These are phyloP conservation scores for Strigamia crassipes DNA, from an alignment of 2,888 invertebrate genomes.

Conservation along the genomic window DNA sequence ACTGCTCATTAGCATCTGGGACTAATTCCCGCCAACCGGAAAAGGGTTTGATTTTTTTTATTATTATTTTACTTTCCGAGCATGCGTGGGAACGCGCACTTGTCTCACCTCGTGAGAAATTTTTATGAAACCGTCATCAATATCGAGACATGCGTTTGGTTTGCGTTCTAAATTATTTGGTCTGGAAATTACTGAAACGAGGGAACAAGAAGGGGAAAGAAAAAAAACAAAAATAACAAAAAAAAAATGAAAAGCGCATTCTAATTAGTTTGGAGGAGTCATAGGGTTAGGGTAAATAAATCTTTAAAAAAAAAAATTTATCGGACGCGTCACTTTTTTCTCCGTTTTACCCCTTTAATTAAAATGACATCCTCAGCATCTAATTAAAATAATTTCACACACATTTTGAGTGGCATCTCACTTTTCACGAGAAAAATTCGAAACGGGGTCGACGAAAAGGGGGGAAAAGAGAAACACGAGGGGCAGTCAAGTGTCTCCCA, in stretches of 20 bases:
- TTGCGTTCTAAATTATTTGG: constrained; percentile 13
- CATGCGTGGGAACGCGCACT: constrained; percentile 38
- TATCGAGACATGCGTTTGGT: constrained; percentile 8
- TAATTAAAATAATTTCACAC: constrained; percentile 34
- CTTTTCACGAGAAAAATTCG: background rate
- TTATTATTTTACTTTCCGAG: constrained; percentile 26
- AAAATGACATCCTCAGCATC: constrained; percentile 26
- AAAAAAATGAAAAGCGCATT: background rate
- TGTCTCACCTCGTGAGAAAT: constrained; percentile 38
- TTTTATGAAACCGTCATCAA: constrained; percentile 10
- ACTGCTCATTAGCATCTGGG: constrained; percentile 42
- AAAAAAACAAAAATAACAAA: background rate
- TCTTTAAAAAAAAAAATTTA: background rate
- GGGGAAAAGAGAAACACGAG: constrained; percentile 34
- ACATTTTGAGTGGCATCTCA: constrained; percentile 34
- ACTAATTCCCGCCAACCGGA: constrained; percentile 42
- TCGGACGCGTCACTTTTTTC: constrained; percentile 23
- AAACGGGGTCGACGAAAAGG: constrained; percentile 7
- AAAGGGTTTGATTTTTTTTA: constrained; percentile 30
- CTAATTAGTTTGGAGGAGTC: constrained; percentile 26
- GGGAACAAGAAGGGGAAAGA: background rate
- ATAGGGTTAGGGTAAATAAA: background rate
- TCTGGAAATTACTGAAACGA: background rate
- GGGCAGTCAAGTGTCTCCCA: constrained; percentile 38
- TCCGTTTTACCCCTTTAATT: constrained; percentile 19